Conservation (phyloP, 92 coral and sea anemone species). For the Chrysogorgia sp. region DNA sequence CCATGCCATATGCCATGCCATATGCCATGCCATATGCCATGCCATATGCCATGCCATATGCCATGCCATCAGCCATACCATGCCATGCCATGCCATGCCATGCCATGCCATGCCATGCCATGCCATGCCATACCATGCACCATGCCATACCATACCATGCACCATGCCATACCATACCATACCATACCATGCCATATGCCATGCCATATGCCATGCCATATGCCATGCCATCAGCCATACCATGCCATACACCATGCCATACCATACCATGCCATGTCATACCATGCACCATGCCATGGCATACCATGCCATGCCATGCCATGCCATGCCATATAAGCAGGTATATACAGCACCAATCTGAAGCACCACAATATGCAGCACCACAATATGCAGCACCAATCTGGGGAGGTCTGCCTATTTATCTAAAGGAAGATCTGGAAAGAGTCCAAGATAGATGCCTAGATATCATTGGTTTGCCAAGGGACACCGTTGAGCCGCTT, state of each 20-base stretch:
- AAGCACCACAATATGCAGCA: too few relatives aligned
- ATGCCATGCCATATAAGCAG: constrained; percentile 3
- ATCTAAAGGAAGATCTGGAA: too few relatives aligned
- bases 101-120: not conserved
- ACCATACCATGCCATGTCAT: constrained; percentile 20
- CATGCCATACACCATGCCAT: constrained; percentile 23
- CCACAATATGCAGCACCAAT: too few relatives aligned
- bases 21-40: not conserved
- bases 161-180: not conserved
- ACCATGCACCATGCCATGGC: constrained; percentile 1
- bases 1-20: too few relatives aligned
- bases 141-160: constrained; percentile 8
- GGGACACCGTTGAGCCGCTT: too few relatives aligned
- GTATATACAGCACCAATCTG: too few relatives aligned
- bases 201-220: constrained; percentile 4
- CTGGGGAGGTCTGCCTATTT: too few relatives aligned
- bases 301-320: constrained; percentile 9
- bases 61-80: not conserved
- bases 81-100: not conserved
- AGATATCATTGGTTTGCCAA: too few relatives aligned
- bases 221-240: too few relatives aligned
- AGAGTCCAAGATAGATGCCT: too few relatives aligned
- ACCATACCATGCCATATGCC: constrained; percentile 6
- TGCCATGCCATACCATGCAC: constrained; percentile 7
- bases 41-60: not conserved